Evolutionary conservation across 1,140 invertebrate species (phyloP), one percentile per base, ranked within the genome.

Genomic region (Drosophila nannoptera): DNA sequence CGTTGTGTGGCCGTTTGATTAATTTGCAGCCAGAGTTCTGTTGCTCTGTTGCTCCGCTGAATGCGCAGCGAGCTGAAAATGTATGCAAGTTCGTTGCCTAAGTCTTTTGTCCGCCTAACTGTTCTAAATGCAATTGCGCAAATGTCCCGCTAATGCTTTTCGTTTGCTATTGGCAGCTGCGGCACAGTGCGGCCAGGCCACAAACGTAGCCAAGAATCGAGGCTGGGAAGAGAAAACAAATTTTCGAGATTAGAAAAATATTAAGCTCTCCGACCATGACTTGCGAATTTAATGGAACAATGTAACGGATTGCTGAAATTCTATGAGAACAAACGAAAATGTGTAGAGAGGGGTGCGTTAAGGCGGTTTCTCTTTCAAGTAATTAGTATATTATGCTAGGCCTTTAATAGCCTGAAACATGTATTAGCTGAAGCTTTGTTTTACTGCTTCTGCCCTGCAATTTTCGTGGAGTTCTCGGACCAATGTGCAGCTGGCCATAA

Each of bases 1-100:
- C 73, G 80, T 84, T 70, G 73, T 64, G 35, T 63, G 75, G 77
- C 81, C 69, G 77, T 84, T 84, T 84, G 80, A 86, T 84, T 84
- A 86, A 82, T 82, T 82, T 76, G 62, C 61, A 72, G 66, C 45
- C 40, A 67, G 76, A 72, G 12, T 14, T 61, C 42, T 58, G 54
- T 46, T 43, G 54, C 22, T 61, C 42, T 58, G 54, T 46, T 43
- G 54, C 62, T 61, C 52, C 65, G 58, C 56, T 72, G 64, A 83
- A 83, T 78, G 78, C 73, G 61, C 66, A 82, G 63, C 60, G 43
- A 74, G 64, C 52, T 75, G 75, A 60, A 83, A 83, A 82, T 83
- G 55, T 78, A 82, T 73, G 61, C 74, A 74, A 66, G 80, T 78
- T 75, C 42, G 48, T 67, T 54, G 61, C 72, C 40, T 38, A 73